Evolutionary conservation across 2,888 invertebrate genomes (phyloP).

Genomic region (Sarcophaga rosellei): DNA sequence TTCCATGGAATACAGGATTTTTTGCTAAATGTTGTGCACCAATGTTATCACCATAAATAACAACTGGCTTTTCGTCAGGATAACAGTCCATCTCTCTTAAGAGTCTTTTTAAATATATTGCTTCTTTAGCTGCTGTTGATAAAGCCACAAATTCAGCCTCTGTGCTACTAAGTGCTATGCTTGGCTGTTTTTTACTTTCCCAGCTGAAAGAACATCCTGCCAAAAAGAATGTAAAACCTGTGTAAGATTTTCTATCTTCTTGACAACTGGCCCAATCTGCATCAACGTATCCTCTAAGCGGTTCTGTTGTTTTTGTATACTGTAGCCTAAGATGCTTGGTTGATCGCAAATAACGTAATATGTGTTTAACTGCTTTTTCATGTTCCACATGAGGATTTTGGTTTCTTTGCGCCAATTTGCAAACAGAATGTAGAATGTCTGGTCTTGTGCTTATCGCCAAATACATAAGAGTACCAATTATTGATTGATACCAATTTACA

Average conservation of each 20-base stretch:
- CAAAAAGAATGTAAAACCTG: too few species aligned
- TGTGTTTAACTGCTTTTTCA: constrained; percentile 1
- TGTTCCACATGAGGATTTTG: constrained; percentile 31
- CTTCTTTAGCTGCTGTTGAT: not conserved
- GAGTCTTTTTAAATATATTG: not conserved
- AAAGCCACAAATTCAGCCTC: not conserved
- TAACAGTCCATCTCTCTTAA: not conserved
- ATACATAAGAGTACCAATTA: constrained; percentile 28
- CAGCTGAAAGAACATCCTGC: not conserved
- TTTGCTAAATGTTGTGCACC: too few species aligned
- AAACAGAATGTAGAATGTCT: constrained; percentile 32
- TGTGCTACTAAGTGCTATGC: constrained; percentile 8
- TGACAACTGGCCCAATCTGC: not conserved
- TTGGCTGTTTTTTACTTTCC: constrained; percentile 4
- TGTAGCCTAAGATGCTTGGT: too few species aligned
- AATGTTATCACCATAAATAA: too few species aligned
- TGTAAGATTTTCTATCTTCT: not conserved
- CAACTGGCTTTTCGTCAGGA: not conserved
- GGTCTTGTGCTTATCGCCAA: constrained; percentile 22
- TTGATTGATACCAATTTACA: constrained; percentile 23
- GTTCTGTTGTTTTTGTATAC: too few species aligned
- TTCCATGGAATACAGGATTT: too few species aligned
- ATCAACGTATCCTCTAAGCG: not conserved
- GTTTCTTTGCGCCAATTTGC: constrained; percentile 32
- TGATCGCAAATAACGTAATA: constrained; percentile 7